A percentile compares a stretch with the other conserved stretches of the same genome.
Conservation (phyloP, 2,797 vertebrate genomes). For the Oophaga sylvatica region DNA sequence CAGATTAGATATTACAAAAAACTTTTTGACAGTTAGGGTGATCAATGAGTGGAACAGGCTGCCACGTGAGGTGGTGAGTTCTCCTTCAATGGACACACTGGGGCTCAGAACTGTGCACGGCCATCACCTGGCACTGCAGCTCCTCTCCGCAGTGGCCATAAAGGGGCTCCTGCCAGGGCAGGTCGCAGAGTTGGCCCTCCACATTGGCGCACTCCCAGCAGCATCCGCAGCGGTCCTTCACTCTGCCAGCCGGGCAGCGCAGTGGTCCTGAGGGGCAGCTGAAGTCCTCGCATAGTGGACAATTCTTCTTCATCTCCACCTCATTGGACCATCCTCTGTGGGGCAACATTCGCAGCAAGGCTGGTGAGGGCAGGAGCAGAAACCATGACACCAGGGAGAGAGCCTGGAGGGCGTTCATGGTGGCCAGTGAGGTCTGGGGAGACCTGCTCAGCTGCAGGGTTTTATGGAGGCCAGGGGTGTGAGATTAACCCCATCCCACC, state of each 20-base stretch:
- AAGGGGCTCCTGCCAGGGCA: constrained; percentile 46
- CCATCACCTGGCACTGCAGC: constrained; percentile 62
- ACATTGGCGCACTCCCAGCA: constrained; percentile 71
- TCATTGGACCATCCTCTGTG: constrained; percentile 61
- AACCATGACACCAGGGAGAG: neutral
- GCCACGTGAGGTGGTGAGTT: too few relatives aligned
- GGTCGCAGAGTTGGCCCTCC: constrained; percentile 69
- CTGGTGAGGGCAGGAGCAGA: neutral
- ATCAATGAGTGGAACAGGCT: too few relatives aligned
- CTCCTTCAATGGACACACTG: constrained; percentile 52
- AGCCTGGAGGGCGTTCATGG: too few relatives aligned
- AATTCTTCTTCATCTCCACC: constrained; percentile 42
- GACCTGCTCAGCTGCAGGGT: neutral
- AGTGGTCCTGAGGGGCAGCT: constrained; percentile 61
- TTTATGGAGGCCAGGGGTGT: constrained; percentile 6
- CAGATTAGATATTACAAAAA: too few relatives aligned
- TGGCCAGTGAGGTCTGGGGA: neutral
- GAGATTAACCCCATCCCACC: neutral
- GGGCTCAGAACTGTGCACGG: constrained; percentile 53
- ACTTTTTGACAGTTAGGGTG: too few relatives aligned
- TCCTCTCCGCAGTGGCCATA: constrained; percentile 67
- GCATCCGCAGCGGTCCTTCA: constrained; percentile 66
- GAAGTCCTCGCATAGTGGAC: constrained; percentile 64
- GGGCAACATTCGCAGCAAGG: constrained; percentile 53
- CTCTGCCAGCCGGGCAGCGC: constrained; percentile 63